Evolutionary conservation across 2,113 vertebrate species (phyloP), one percentile per base, ranked within the genome.

Genomic region (Axis porcinus): DNA sequence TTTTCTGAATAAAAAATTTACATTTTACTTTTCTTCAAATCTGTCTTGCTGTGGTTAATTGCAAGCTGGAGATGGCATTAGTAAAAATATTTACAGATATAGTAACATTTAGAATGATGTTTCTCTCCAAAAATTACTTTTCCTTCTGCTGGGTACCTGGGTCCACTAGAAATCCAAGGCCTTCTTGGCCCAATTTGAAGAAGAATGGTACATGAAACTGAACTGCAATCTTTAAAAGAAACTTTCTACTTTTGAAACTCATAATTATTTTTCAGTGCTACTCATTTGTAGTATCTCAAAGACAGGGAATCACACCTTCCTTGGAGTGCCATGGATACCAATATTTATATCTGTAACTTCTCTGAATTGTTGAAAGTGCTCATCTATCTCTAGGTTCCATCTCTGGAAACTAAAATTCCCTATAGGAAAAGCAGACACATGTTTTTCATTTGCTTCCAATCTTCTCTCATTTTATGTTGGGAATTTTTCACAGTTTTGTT

Each of bases 301-400:
- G 2, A 55, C 0, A 2, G 0, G 23, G 91, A 12, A 54, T 52
- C 33, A 45, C 2, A 25, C 4, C 2, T 21, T 57, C 17, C 8
- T 67, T 21, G 27, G 21, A 64, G 23, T 58, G 7, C 25, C 1
- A 7, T 86, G 16, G 3, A 45, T 88, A n/a, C 84, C 9, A 79
- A 7, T 88, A 52, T 91, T 89, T 76, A 81, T 91, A 86, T 45
- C 4, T 1, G 27, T 57, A 45, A 43, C 19, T 67, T 76, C 28
- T 70, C 70, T 83, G 27, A 2, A 1, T 25, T 86, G n/a, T 55
- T 19, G 43, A 89, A 82, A 60, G 0, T 87, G 0, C 4, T 57
- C 2, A 15, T 54, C 6, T 40, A 4, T n/a, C 3, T 21, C 43
- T 25, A 60, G 12, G 4, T 89, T 45, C 62, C 8, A 81, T 9